A percentile compares a stretch with the other conserved stretches of the same genome.
Conservation (phyloP, 2,797 vertebrate genomes). For the Pipistrellus nathusii region DNA sequence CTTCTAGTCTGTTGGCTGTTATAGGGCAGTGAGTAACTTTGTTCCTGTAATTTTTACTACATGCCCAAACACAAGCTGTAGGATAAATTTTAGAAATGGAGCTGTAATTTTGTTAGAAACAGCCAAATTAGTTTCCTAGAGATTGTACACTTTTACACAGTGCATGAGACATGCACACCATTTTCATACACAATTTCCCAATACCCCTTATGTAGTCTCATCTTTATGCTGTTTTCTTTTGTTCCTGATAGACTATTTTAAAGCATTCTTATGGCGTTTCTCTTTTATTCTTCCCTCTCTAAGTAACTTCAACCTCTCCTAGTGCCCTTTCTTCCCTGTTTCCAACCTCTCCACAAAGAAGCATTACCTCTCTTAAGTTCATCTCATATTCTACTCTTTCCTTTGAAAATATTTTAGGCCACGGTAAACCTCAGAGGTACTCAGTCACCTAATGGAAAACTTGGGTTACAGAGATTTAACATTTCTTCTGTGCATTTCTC, state of each 20-base stretch:
- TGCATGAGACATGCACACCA: not conserved
- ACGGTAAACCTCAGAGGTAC: not conserved
- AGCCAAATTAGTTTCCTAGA: not conserved
- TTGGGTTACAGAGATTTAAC: not conserved
- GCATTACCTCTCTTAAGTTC: not conserved
- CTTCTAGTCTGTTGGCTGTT: not conserved
- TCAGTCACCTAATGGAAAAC: not conserved
- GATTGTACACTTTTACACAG: not conserved
- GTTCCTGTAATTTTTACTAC: not conserved
- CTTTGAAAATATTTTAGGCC: slow-evolving; percentile 39
- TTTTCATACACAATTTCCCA: not conserved
- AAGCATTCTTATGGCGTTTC: not conserved
- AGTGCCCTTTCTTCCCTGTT: not conserved
- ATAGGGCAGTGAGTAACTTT: not conserved
- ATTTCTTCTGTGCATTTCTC: slow-evolving; percentile 19
- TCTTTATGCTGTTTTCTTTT: not conserved
- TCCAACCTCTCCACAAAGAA: not conserved
- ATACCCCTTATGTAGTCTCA: not conserved
- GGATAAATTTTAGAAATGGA: slow-evolving; percentile 27
- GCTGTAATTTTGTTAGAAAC: slow-evolving; percentile 8
- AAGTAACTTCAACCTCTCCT: not conserved
- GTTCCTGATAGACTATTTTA: not conserved
- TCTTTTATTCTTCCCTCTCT: not conserved
- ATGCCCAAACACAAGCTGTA: not conserved
- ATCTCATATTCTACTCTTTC: not conserved